Evolutionary conservation across 2,797 vertebrate genomes (phyloP), one percentile per base, ranked within the genome.

Genomic region (Glyptemys insculpta): DNA sequence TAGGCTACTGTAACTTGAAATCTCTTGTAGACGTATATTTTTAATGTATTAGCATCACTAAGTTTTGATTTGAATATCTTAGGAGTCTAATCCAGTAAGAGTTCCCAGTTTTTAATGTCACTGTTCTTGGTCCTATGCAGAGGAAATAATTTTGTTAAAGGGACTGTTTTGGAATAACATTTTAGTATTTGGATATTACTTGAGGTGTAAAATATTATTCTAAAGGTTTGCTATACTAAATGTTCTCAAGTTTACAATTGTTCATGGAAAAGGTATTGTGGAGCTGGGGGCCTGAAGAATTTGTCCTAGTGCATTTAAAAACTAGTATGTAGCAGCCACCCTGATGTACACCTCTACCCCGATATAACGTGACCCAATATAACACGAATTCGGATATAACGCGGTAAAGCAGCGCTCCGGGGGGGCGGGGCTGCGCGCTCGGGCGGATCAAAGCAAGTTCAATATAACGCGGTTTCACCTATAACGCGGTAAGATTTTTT

Each of bases 71-170:
- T 92, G 59, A 1, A 1, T 74, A 27, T 18, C 15, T 92, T 76
- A 25, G 44, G 86, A 56, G 72, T 78, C 84, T 34, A 23, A 83
- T 15, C 16, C 59, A 65, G 9, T 47, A 56, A 92, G 89, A 29
- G 0, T 5, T 1, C 53, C 1, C 0, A 0, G 12, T 93, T 94
- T 81, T 83, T 41, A 80, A 0, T 2, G 56, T 53, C 83, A 57
- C 57, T 56, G 16, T 6, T 3, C 53, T 79, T 90, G 9, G 2
- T 56, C 92, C 23, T 80, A 0, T 83, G 81, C 84, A 68, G 59
- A 10, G 83, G 37, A 21, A 2, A 65, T 83, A 59, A 68, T 82
- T 50, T 54, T 82, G n/a, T 86, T 79, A 9, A n/a, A 1, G 54
- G 21, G 27, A 6, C 68, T 91, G 5, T 52, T 93, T 82, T 93